phyloP scores from a whole-genome alignment of 2,797 vertebrate genomes.

The Gambelia wislizenii region DNA sequence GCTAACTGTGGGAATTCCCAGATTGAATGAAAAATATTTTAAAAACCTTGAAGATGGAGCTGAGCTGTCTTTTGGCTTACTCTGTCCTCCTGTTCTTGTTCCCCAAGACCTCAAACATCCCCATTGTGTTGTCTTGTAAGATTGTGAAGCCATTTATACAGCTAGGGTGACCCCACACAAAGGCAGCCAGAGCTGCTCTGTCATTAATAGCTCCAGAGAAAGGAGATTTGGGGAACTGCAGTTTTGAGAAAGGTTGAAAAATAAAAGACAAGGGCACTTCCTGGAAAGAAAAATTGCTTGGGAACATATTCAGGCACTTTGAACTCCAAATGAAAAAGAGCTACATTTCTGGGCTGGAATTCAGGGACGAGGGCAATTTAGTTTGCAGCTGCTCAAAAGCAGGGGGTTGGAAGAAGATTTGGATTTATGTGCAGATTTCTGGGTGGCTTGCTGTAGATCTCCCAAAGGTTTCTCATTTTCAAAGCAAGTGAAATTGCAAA shows the following conservation, averaged over 20 bases:
- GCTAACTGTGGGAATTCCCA: constrained; percentile 57
- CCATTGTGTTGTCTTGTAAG: constrained; percentile 36
- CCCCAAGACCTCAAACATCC: neutral
- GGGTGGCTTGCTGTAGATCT: neutral
- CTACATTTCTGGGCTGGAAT: neutral
- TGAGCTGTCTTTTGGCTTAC: constrained; percentile 34
- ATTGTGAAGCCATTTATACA: constrained; percentile 30
- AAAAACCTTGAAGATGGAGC: constrained; percentile 41
- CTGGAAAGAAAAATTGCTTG: neutral
- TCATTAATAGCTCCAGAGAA: neutral
- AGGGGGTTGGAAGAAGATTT: neutral
- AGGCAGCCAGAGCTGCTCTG: neutral
- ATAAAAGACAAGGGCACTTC: neutral
- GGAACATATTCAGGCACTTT: neutral
- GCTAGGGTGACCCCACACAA: neutral
- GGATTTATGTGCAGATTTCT: neutral
- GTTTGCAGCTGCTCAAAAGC: neutral
- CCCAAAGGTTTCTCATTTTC: neutral
- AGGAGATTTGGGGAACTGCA: neutral
- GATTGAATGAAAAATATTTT: constrained; percentile 50
- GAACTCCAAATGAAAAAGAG: neutral
- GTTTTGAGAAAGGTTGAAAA: neutral
- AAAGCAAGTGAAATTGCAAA: neutral
- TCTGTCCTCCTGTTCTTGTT: neutral
- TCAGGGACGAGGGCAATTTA: neutral